phyloP scores from a whole-genome alignment of 1,140 invertebrate genomes.

The Anastatus disparis region DNA sequence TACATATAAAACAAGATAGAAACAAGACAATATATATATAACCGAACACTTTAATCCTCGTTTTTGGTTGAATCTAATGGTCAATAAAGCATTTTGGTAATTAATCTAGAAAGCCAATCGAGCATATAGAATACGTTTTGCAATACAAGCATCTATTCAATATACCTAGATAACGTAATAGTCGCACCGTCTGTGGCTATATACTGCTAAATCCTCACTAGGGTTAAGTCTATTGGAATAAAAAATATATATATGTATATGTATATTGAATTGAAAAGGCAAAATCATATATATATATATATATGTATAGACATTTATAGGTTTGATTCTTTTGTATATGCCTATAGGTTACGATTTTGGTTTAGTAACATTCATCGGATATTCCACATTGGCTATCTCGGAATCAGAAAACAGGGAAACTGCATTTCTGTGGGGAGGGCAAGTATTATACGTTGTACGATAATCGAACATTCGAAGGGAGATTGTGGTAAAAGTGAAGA shows the following conservation, averaged over 20 bases:
- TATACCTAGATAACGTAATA: too few relatives aligned
- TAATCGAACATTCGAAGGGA: not conserved
- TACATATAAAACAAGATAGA: too few relatives aligned
- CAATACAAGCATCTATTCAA: too few relatives aligned
- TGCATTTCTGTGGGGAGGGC: not conserved
- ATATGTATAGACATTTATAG: not conserved
- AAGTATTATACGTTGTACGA: not conserved
- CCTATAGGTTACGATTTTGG: not conserved
- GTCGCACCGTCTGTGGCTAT: too few relatives aligned
- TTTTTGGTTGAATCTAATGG: not conserved
- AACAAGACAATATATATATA: not conserved
- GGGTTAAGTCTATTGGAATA: not conserved
- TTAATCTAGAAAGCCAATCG: not conserved
- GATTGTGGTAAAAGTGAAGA: not conserved
- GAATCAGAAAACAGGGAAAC: conserved; percentile 16
- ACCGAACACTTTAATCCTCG: not conserved
- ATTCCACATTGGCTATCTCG: not conserved
- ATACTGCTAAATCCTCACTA: too few relatives aligned
- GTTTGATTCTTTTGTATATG: too few relatives aligned
- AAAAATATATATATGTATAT: too few relatives aligned
- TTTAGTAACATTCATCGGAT: not conserved
- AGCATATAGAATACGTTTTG: too few relatives aligned
- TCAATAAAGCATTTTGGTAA: not conserved
- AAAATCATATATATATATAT: not conserved
- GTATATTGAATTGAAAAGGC: too few relatives aligned